A percentile compares a stretch with the other conserved stretches of the same genome.
phyloP scores from a whole-genome alignment of 2,888 invertebrate species.

The Gari tellinella region DNA sequence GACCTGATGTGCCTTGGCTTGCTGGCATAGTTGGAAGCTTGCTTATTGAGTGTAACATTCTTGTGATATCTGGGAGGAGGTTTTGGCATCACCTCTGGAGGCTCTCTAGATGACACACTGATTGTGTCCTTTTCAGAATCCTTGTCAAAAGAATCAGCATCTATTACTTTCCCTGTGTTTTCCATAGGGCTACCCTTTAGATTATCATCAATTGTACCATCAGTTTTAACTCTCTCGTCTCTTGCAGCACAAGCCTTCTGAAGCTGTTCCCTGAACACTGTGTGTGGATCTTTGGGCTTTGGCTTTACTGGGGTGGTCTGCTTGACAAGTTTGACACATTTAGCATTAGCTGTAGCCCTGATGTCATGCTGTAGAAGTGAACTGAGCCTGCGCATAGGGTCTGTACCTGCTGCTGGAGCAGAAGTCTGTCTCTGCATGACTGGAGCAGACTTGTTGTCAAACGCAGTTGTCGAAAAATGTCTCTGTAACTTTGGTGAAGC shows the following conservation, averaged over 20 bases:
- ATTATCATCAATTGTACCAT: slow-evolving; percentile 62
- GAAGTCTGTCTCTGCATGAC: slow-evolving; percentile 45
- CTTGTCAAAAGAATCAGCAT: slow-evolving; percentile 12
- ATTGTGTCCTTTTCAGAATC: slow-evolving; percentile 40
- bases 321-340: slow-evolving; percentile 66
- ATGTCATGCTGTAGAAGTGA: slow-evolving; percentile 76
- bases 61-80: slow-evolving; percentile 60
- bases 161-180: slow-evolving; percentile 9
- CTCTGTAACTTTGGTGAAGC: slow-evolving; percentile 46
- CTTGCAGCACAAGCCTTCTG: slow-evolving; percentile 67
- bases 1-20: slow-evolving; percentile 5
- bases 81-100: slow-evolving; percentile 51
- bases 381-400: slow-evolving; percentile 64
- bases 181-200: slow-evolving; percentile 37
- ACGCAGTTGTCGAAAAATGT: slow-evolving; percentile 50
- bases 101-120: slow-evolving; percentile 31
- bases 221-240: slow-evolving; percentile 61
- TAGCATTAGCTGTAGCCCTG: slow-evolving; percentile 68
- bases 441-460: slow-evolving; percentile 26
- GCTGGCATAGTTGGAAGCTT: slow-evolving; percentile 18
- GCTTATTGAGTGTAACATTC: slow-evolving; percentile 50
- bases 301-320: slow-evolving; percentile 65
- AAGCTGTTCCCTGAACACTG: slow-evolving; percentile 71
- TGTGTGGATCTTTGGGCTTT: slow-evolving; percentile 72
- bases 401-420: slow-evolving; percentile 28